A percentile compares a stretch with the other conserved stretches of the same genome.
Evolutionary conservation across 2,113 vertebrate genomes (phyloP).

Genomic region (Hipposideros armiger): DNA sequence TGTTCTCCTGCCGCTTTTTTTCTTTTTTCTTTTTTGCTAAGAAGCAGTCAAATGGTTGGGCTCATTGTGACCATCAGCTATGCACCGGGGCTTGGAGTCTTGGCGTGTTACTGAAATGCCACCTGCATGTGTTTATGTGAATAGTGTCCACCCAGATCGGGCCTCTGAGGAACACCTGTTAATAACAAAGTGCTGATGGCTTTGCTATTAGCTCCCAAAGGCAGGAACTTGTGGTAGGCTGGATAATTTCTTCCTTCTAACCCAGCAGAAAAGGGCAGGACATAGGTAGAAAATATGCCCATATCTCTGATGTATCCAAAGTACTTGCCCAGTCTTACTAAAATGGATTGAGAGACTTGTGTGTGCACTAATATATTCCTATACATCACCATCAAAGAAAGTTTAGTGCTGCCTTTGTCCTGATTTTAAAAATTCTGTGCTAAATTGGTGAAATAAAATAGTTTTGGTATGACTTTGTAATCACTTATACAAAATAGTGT

Average conservation of each 20-base stretch:
- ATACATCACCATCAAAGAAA: background rate
- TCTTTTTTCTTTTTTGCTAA: background rate
- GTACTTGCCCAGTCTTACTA: slow-evolving; percentile 1
- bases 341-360: background rate
- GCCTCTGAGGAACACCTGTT: slow-evolving; percentile 31
- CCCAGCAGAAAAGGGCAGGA: slow-evolving; percentile 45
- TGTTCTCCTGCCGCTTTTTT: background rate
- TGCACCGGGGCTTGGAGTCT: background rate
- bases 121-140: background rate
- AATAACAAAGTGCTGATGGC: background rate
- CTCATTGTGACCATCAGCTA: background rate
- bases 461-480: background rate
- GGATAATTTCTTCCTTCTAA: slow-evolving; percentile 69
- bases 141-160: background rate
- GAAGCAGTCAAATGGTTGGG: background rate
- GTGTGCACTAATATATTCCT: background rate
- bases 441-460: background rate
- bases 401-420: background rate
- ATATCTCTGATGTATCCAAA: slow-evolving; percentile 34
- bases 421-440: background rate
- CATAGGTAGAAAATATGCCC: slow-evolving; percentile 57
- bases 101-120: slow-evolving; percentile 22
- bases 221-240: slow-evolving; percentile 44
- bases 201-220: slow-evolving; percentile 19
- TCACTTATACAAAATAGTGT: slow-evolving; percentile 32